These are phyloP conservation scores for Opisthograptis luteolata DNA, from an alignment of 2,888 invertebrate genomes.

Conservation along the genomic window DNA sequence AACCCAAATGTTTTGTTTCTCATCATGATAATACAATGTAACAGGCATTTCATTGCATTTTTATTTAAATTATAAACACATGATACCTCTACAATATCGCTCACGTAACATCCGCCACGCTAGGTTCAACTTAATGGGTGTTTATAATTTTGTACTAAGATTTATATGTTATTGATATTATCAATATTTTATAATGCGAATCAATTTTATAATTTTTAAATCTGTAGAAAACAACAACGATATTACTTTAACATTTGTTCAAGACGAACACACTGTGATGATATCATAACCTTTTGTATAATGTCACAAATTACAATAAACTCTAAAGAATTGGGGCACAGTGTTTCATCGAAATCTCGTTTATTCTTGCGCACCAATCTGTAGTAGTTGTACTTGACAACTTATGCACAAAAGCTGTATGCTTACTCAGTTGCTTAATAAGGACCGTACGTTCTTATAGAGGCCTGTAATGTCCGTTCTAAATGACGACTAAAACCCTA, in stretches of 20 bases:
- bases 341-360: constrained; percentile 48
- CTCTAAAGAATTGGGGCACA: constrained; percentile 46
- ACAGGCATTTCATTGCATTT: constrained; percentile 34
- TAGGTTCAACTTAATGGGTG: constrained; percentile 5
- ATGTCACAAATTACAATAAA: constrained; percentile 34
- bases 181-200: constrained; percentile 12
- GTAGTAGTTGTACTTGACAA: constrained; percentile 62
- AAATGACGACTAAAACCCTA: constrained; percentile 18
- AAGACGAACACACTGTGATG: not conserved
- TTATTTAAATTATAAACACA: constrained; percentile 33
- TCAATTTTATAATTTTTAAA: constrained; percentile 8
- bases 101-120: constrained; percentile 19
- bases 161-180: constrained; percentile 19
- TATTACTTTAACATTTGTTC: constrained; percentile 5
- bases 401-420: constrained; percentile 52
- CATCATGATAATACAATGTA: constrained; percentile 36
- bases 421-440: constrained; percentile 48
- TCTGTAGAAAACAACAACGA: too few relatives aligned
- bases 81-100: constrained; percentile 19
- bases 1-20: constrained; percentile 34
- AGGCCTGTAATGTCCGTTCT: constrained; percentile 15
- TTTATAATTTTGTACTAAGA: constrained; percentile 19
- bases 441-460: constrained; percentile 33
- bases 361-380: constrained; percentile 46
- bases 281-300: constrained; percentile 26